A percentile compares a stretch with the other conserved stretches of the same genome.
These are phyloP conservation scores for Meloidogyne floridensis DNA, from an alignment of 1,140 invertebrate genomes.

Conservation along the genomic window DNA sequence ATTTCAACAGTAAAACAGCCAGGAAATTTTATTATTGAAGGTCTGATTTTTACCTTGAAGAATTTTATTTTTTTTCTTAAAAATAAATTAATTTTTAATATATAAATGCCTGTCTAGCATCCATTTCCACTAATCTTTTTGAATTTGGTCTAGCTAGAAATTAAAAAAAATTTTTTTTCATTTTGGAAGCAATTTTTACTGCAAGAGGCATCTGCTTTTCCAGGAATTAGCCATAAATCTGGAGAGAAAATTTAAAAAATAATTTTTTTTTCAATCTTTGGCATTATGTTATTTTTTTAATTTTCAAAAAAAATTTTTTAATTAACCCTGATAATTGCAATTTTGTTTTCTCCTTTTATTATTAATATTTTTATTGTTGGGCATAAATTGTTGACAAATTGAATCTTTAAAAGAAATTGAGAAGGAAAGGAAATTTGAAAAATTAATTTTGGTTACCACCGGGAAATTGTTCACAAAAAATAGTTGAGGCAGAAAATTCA, in stretches of 20 bases:
- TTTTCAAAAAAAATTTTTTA: no score
- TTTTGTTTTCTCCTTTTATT: not conserved
- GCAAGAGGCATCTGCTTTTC: constrained; percentile 61
- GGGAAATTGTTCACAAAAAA: constrained; percentile 9
- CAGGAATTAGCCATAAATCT: constrained; percentile 65
- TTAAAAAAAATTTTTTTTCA: constrained; percentile 3
- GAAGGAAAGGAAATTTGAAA: not conserved
- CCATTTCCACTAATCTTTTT: constrained; percentile 58
- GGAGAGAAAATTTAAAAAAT: not conserved
- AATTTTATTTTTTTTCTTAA: not conserved
- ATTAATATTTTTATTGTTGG: not conserved
- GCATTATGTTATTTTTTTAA: no score
- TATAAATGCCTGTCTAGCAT: constrained; percentile 43
- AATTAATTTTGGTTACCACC: not conserved
- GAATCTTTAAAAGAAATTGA: not conserved
- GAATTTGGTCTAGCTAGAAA: constrained; percentile 60
- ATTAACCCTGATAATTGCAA: not conserved
- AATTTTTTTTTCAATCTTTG: no score
- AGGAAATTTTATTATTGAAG: constrained; percentile 61
- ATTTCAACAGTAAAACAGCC: constrained; percentile 66
- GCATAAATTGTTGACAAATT: constrained; percentile 4
- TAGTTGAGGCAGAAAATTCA: not conserved
- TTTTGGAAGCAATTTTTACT: constrained; percentile 42
- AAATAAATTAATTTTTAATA: not conserved
- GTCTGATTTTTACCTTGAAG: constrained; percentile 53